Evolutionary conservation across 2,113 vertebrate genomes (phyloP).

Genomic region (Amphilophus citrinellus): DNA sequence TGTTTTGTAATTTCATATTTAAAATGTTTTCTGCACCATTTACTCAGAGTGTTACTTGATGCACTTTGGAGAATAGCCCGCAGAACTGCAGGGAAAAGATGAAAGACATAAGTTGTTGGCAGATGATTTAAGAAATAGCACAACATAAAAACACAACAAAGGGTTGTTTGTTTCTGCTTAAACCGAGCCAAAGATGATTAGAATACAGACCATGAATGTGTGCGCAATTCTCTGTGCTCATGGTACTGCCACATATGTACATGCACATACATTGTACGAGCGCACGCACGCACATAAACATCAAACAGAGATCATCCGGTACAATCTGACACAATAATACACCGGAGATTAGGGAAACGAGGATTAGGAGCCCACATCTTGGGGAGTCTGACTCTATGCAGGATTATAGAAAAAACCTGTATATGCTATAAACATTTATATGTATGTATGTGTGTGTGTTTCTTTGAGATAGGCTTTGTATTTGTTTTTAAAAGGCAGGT

Average conservation of each 20-base stretch:
- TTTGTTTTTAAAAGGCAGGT: not conserved
- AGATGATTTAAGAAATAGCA: constrained; percentile 15
- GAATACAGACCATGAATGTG: not conserved
- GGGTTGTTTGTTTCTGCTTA: not conserved
- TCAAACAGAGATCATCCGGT: not conserved
- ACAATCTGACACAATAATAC: constrained; percentile 40
- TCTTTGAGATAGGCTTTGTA: not conserved
- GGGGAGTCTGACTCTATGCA: constrained; percentile 1
- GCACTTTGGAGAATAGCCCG: constrained; percentile 22
- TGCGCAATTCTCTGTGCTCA: not conserved
- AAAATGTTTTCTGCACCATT: constrained; percentile 23
- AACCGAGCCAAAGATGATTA: not conserved
- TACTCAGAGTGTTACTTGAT: not conserved
- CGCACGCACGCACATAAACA: not conserved
- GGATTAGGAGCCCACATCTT: constrained; percentile 32
- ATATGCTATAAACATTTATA: not conserved
- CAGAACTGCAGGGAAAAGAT: constrained; percentile 9
- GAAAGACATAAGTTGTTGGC: not conserved
- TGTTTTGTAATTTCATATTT: constrained; percentile 30
- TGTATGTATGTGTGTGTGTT: not conserved
- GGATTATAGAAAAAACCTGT: not conserved
- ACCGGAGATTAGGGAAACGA: constrained; percentile 29
- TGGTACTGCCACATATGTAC: constrained; percentile 4
- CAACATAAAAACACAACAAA: constrained; percentile 15
- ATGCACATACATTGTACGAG: not conserved